Percentiles rank a stretch among this genome's conserved stretches.
Evolutionary conservation across 2,113 vertebrate species (phyloP).

Genomic region (Shinisaurus crocodilurus): DNA sequence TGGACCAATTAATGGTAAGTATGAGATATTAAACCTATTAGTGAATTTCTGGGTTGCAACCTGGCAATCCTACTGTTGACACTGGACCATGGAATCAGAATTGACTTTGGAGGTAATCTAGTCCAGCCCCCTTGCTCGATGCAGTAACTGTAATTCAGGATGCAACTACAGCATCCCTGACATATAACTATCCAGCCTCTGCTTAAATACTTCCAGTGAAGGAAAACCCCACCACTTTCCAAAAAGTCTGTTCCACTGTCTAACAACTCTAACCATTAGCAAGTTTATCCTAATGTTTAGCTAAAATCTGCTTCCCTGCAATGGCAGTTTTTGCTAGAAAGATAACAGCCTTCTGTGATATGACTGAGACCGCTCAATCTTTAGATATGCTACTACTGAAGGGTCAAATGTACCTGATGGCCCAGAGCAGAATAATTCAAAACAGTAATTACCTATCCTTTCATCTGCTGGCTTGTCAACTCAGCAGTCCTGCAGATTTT

Average conservation of each 20-base stretch:
- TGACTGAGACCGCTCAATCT: neutral
- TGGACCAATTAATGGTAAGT: neutral
- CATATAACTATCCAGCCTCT: neutral
- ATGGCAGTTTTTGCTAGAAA: neutral
- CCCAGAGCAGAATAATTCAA: conserved; percentile 8
- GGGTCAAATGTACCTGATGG: conserved; percentile 18
- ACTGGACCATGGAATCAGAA: neutral
- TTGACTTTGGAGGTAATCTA: neutral
- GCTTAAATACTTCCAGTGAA: neutral
- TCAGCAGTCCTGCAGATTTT: neutral
- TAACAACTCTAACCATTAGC: neutral
- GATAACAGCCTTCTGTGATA: neutral
- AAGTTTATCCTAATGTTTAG: neutral
- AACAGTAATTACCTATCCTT: neutral
- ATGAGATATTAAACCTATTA: neutral
- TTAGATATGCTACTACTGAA: conserved; percentile 4
- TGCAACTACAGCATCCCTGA: neutral
- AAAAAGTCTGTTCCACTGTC: neutral
- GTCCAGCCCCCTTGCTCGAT: neutral
- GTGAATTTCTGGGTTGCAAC: neutral
- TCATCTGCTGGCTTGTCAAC: conserved; percentile 8
- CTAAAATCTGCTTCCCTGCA: neutral
- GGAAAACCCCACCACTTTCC: neutral
- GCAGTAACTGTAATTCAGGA: neutral
- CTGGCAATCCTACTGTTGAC: neutral